These are phyloP conservation scores for Chrysogorgia sp. DNA, from an alignment of 92 coral and sea anemone species.

Conservation along the genomic window DNA sequence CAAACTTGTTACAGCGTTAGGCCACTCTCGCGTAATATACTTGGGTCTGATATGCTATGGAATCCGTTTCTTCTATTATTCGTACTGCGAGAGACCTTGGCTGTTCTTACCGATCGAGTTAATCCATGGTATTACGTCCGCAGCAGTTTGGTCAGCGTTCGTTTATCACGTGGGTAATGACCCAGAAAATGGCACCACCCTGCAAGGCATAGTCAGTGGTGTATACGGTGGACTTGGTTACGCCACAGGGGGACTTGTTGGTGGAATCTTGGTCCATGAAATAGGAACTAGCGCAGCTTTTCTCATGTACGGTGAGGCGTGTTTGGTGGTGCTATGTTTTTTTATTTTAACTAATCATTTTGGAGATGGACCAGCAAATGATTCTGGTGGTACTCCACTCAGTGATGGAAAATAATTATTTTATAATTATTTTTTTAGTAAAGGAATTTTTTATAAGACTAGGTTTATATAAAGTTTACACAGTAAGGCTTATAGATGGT, in stretches of 20 bases:
- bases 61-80: constrained; percentile 90
- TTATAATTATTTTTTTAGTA: constrained; percentile 19
- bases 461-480: too few species aligned
- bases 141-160: constrained; percentile 96
- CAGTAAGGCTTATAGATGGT: too few species aligned
- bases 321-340: constrained; percentile 81
- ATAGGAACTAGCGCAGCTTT: constrained; percentile 95
- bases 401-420: not conserved
- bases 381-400: not conserved
- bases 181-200: constrained; percentile 82
- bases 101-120: constrained; percentile 89
- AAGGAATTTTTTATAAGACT: constrained; percentile 15
- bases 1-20: constrained; percentile 76
- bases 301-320: constrained; percentile 87
- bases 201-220: constrained; percentile 94
- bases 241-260: constrained; percentile 90
- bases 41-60: constrained; percentile 91
- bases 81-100: constrained; percentile 93
- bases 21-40: constrained; percentile 84
- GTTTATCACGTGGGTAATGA: constrained; percentile 92
- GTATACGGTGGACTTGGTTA: constrained; percentile 94
- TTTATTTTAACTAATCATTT: constrained; percentile 82
- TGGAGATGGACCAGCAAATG: constrained; percentile 36
- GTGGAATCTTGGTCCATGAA: constrained; percentile 93
- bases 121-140: constrained; percentile 93